phyloP scores from a whole-genome alignment of 2,113 vertebrate species.

The Daboia siamensis region DNA sequence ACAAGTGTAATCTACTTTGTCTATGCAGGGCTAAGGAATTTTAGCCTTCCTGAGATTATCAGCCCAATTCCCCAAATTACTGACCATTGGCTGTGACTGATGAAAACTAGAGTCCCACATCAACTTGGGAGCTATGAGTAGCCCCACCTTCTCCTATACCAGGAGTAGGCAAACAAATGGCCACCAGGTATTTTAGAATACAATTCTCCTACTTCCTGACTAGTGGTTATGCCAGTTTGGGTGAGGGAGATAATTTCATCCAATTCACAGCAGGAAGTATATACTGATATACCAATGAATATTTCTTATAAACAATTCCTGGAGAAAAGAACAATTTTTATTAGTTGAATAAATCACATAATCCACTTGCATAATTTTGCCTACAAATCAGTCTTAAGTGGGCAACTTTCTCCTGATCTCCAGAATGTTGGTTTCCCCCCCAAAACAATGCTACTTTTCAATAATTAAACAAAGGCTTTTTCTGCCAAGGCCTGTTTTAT shows the following conservation, averaged over 20 bases:
- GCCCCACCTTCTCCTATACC: background rate
- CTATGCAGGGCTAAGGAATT: background rate
- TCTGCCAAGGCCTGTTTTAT: background rate
- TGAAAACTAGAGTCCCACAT: background rate
- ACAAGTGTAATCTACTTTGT: background rate
- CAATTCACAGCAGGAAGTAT: background rate
- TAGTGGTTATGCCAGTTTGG: background rate
- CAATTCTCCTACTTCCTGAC: background rate
- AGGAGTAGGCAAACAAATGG: background rate
- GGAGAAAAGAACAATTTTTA: background rate
- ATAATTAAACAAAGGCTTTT: background rate
- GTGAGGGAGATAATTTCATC: background rate
- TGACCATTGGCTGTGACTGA: background rate
- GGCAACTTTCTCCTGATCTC: background rate
- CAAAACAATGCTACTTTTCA: background rate
- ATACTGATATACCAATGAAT: no score
- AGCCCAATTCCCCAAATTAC: background rate
- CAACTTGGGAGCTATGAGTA: background rate
- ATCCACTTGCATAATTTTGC: background rate
- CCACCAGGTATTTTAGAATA: background rate
- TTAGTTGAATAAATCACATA: background rate
- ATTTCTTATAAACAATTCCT: background rate
- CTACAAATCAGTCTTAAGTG: background rate
- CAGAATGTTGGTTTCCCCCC: background rate
- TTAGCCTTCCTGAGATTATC: background rate